These are phyloP conservation scores for Trinorchestia longiramus DNA, from an alignment of 1,140 invertebrate genomes.

Conservation along the genomic window DNA sequence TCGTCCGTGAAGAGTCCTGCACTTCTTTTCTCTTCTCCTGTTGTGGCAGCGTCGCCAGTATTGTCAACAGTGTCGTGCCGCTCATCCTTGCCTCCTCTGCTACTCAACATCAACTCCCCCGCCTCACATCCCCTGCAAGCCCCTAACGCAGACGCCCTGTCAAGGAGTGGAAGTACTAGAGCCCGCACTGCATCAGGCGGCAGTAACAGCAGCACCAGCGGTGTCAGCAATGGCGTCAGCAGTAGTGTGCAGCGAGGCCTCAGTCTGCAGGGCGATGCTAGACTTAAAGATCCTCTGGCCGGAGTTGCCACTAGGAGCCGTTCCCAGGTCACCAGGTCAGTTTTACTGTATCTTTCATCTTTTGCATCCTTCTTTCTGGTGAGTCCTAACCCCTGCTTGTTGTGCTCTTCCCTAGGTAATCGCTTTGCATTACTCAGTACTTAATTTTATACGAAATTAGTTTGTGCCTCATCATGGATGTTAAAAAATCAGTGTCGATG, in stretches of 20 bases:
- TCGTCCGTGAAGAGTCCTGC: neutral
- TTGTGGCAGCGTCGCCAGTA: neutral
- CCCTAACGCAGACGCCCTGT: neutral
- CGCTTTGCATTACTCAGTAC: neutral
- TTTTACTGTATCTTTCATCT: neutral
- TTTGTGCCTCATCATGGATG: too few relatives aligned
- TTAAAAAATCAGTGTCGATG: too few relatives aligned
- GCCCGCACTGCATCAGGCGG: neutral
- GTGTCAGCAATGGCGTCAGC: slow-evolving; percentile 1
- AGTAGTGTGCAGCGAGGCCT: neutral
- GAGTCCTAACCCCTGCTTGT: neutral
- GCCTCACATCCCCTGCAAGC: neutral
- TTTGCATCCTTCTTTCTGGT: neutral
- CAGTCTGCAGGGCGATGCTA: neutral
- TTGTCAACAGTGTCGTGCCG: neutral
- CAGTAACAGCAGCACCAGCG: neutral
- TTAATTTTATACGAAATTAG: too few relatives aligned
- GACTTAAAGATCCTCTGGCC: neutral
- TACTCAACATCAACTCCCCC: neutral
- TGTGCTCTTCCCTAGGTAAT: neutral
- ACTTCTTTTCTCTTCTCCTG: neutral
- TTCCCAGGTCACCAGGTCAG: slow-evolving; percentile 7
- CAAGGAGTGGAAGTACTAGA: neutral
- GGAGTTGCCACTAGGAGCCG: slow-evolving; percentile 6
- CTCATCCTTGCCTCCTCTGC: neutral